These are phyloP conservation scores for Aulostomus chinensis DNA, from an alignment of 2,797 vertebrate species.

Conservation along the genomic window DNA sequence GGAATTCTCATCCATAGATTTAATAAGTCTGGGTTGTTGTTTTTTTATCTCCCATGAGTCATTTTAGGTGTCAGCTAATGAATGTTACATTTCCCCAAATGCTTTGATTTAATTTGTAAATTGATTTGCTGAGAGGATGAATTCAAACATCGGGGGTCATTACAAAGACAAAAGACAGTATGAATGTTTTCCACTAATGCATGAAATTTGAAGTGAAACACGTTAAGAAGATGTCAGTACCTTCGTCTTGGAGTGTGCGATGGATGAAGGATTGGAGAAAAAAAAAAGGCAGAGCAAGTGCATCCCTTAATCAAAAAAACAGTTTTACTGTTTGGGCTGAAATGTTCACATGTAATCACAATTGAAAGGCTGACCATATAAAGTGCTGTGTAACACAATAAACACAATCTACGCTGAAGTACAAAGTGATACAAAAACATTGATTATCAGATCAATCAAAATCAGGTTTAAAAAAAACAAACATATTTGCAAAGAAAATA, in stretches of 20 bases:
- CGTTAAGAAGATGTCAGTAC: too few relatives aligned
- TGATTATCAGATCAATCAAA: conserved; percentile 15
- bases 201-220: too few relatives aligned
- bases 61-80: too few relatives aligned
- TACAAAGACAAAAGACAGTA: too few relatives aligned
- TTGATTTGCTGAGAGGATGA: conserved; percentile 1
- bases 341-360: conserved; percentile 33
- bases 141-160: too few relatives aligned
- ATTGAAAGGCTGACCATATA: conserved; percentile 29
- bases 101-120: conserved; percentile 1
- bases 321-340: background rate
- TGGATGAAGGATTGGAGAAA: too few relatives aligned
- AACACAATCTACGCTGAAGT: conserved; percentile 6
- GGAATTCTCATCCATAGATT: background rate
- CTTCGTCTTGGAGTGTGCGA: too few relatives aligned
- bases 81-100: too few relatives aligned
- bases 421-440: conserved; percentile 28
- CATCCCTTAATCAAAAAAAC: background rate
- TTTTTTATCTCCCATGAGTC: background rate
- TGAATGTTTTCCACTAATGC: too few relatives aligned
- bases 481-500: background rate
- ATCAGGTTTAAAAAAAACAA: conserved; percentile 21
- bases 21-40: conserved; percentile 4
- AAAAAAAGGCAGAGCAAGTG: too few relatives aligned
- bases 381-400: conserved; percentile 53